Conservation (phyloP, 1,140 invertebrate species). For the Acromyrmex heyeri region DNA sequence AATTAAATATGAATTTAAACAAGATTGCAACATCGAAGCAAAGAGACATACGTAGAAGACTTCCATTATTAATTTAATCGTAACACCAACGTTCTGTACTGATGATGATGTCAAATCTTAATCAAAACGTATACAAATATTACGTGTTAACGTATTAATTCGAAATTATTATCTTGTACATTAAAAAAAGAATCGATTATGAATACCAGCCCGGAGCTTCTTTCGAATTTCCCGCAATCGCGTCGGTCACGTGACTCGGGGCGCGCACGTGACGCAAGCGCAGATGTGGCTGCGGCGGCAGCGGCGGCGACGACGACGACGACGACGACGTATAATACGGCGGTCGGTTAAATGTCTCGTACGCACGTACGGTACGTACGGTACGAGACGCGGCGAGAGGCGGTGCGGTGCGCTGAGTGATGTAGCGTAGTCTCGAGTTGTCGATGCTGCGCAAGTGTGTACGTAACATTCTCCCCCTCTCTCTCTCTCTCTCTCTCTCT, state of each 20-base stretch:
- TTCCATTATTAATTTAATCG: too few species aligned
- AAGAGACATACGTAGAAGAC: too few species aligned
- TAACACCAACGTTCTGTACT: too few species aligned
- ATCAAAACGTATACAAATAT: too few species aligned
- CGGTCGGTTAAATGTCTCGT: conserved; percentile 69
- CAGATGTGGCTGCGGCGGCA: neutral
- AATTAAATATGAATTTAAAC: too few species aligned
- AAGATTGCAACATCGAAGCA: too few species aligned
- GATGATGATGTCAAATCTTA: too few species aligned
- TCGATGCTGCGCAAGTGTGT: conserved; percentile 41
- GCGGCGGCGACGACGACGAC: neutral
- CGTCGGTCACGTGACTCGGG: neutral
- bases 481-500: neutral
- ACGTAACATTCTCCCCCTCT: conserved; percentile 8
- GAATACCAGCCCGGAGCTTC: neutral
- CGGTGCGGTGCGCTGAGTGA: conserved; percentile 42
- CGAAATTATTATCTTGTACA: too few species aligned
- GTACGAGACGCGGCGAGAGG: neutral
- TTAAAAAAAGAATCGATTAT: too few species aligned
- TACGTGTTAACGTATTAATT: too few species aligned
- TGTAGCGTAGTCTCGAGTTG: conserved; percentile 8
- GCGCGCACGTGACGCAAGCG: neutral
- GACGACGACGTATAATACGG: neutral
- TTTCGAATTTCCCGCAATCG: conserved; percentile 48
- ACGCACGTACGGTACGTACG: conserved; percentile 7